Evolutionary conservation across 1,140 invertebrate genomes (phyloP), one percentile per base, ranked within the genome.

Genomic region (Anastatus disparis): DNA sequence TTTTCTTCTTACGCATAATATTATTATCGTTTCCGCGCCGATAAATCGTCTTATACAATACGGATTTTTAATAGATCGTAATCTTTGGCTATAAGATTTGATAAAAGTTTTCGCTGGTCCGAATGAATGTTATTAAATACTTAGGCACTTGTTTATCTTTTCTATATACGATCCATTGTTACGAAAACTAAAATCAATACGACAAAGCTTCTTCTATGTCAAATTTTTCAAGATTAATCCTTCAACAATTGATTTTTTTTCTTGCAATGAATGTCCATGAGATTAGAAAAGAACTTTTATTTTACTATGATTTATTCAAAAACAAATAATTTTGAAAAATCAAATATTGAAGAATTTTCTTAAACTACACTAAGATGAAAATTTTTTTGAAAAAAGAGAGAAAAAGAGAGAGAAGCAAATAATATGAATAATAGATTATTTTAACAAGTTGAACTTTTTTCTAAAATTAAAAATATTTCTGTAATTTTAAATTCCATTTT

Each of bases 101-200:
- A 82, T 82, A 84, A 82, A 83, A 82, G 79, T 84, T 78, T 83
- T 80, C 76, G 81, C 81, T 85, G 84, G 83, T 85, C 82, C 82
- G 78, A 85, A 84, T 81, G 79, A 85, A 82, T 75, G 83, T 84
- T 76, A 83, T 80, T 81, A 80, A 79, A 82, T 85, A 85, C 80
- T 81, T 86, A 86, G 84, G 84, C 84, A 86, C 84, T 86, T 86
- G 84, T 84, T n/a, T 84, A 81, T 84, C 75, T 81, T 76, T 75
- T 80, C 78, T 82, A 76, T 10, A 35, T 77, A 42, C 24, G 80
- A 83, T 79, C 78, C 76, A 77, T 81, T 75, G 76, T 72, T n/a
- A 77, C 58, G 72, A 79, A 77, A 58, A 61, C 67, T 52, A 50
- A 63, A n/a, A n/a, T n/a, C n/a, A 72, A 70, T 56, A 66, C 63